Conservation (phyloP, 2,797 vertebrate genomes). For the Sphenodon punctatus region DNA sequence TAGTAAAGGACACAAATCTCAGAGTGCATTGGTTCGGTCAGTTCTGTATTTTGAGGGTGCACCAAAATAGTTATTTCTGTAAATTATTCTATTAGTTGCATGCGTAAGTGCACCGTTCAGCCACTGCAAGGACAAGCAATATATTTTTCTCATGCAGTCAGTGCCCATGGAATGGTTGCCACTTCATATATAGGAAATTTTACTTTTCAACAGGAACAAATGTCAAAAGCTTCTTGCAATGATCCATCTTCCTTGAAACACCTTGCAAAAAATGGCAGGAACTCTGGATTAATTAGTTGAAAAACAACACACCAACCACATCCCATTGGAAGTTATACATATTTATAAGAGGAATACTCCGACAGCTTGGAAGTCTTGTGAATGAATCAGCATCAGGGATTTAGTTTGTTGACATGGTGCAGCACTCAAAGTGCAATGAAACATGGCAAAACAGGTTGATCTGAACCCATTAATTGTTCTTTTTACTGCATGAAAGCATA, state of each 20-base stretch:
- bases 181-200: background rate
- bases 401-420: background rate
- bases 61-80: background rate
- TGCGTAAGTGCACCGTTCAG: background rate
- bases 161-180: background rate
- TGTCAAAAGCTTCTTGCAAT: background rate
- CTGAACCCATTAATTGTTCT: background rate
- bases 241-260: background rate
- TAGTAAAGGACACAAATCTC: too few species aligned
- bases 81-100: background rate
- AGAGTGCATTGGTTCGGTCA: too few species aligned
- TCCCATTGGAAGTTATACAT: background rate
- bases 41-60: background rate
- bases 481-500: background rate
- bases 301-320: background rate
- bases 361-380: background rate
- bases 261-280: background rate
- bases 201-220: background rate
- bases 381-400: background rate
- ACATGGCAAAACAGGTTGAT: background rate
- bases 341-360: background rate
- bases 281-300: background rate
- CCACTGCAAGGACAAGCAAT: background rate
- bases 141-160: background rate
- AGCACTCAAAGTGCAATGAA: background rate